Evolutionary conservation across 2,888 invertebrate species (phyloP), one percentile per base, ranked within the genome.

Genomic region (Cheilosia soror): DNA sequence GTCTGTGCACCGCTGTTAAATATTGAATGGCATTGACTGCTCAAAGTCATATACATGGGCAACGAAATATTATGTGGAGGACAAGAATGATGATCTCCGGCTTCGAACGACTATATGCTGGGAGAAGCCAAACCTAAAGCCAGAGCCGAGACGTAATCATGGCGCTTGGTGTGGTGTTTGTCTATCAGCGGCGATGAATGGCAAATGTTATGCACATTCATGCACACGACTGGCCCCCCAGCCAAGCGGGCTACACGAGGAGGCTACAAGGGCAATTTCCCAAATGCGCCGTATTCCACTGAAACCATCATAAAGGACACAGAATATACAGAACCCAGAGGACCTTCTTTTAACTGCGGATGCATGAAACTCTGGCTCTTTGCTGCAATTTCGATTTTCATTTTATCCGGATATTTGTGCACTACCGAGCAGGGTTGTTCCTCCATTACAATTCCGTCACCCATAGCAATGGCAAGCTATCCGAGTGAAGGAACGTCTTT

Each of bases 51-150:
- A 69, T 58, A 58, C 47, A 75, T 44, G 25, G 7, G 57, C 37
- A 51, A 9, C 4, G 31, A 57, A 60, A 69, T 37, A 42, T n/a
- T 9, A 60, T 27, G 5, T 5, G 13, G 13, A 66, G 81, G 81
- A 72, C 79, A 80, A 83, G 76, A 85, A 87, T 62, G 83, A 83
- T 78, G 87, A 87, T 87, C 86, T 80, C 73, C 65, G 66, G 73
- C 63, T 71, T 87, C 60, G 79, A 65, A 75, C 66, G 79, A 68
- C 77, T 60, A 49, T 60, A 49, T 78, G 73, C 77, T 55, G 65
- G 65, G 25, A 65, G 40, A 42, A 33, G 42, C 44, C 27, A 31
- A 9, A 47, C 37, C 37, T 29, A 15, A 55, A 51, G 15, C 51
- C 13, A 25, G 37, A 44, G 27, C n/a, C 11, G 40, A 60, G 40